Evolutionary conservation across 1,140 invertebrate species (phyloP), one percentile per base, ranked within the genome.

Genomic region (Pararge aegeria): DNA sequence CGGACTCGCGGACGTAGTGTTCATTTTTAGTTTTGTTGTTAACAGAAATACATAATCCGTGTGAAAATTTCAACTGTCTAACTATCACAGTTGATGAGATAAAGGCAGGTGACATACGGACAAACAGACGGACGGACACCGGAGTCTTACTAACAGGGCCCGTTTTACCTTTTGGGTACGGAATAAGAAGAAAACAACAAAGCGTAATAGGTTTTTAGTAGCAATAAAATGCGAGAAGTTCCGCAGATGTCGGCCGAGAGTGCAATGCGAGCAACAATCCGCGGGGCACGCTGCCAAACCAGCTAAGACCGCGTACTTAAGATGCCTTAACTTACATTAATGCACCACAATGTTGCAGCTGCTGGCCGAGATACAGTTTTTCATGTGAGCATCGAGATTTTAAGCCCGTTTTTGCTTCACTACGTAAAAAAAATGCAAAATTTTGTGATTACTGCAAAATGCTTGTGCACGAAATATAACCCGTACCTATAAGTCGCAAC

Each of bases 271-370:
- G 59, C 58, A 59, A 66, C 69, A 57, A 68, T 66, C 68, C 64
- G 52, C 64, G 51, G 68, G 73, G 68, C 75, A 70, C 65, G 46
- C 55, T 72, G 70, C 73, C 73, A 78, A 72, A 66, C 57, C 65
- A 46, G 51, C 55, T 55, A 55, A 70, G 59, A 34, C 59, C 16
- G 52, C 63, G 59, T 64, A 65, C 65, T 73, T 68, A 68, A 73
- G 64, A 64, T 64, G 57, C 66, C 50, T 68, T 64, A 64, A 68
- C 56, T 64, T 64, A 61, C 54, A 64, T 54, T 55, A 68, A 54
- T 24, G 50, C 50, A 49, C 53, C 29, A 38, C 54, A 50, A 40
- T 51, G 42, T 44, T 55, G 59, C 59, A 61, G 59, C 49, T 53
- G 49, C 50, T 63, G 29, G 18, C 19, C 42, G 37, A 44, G 37